Percentiles rank a stretch among this genome's conserved stretches.
These are phyloP conservation scores for Thysanoteuthis rhombus DNA, from an alignment of 2,888 invertebrate genomes.

Conservation along the genomic window DNA sequence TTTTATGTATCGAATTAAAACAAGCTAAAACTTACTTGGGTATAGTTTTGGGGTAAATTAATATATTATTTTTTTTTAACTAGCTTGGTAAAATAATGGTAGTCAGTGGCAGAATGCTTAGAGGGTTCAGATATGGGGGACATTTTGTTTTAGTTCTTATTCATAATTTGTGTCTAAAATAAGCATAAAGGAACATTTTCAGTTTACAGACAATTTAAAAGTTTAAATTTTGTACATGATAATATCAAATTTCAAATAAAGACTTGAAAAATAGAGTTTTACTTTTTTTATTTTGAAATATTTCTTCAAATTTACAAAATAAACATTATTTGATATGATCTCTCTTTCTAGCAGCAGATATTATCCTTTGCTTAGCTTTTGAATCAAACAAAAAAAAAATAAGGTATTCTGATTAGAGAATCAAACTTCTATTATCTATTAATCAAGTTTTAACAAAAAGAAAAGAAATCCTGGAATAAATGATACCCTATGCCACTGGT, in stretches of 20 bases:
- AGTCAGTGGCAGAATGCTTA: too few relatives aligned
- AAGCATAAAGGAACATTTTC: neutral
- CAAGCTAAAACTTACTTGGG: too few relatives aligned
- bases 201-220: neutral
- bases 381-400: neutral
- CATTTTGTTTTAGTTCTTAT: neutral
- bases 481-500: neutral
- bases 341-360: neutral
- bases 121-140: too few relatives aligned
- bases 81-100: too few relatives aligned
- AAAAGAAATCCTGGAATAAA: neutral
- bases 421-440: neutral
- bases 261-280: neutral
- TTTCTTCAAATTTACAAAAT: neutral
- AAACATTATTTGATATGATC: neutral
- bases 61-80: too few relatives aligned
- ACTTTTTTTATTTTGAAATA: neutral
- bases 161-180: neutral
- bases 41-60: too few relatives aligned
- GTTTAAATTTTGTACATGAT: neutral
- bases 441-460: neutral
- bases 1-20: too few relatives aligned
- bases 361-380: neutral
- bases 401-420: neutral
- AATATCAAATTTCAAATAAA: neutral